phyloP scores from a whole-genome alignment of 2,888 invertebrate genomes.

The Dicycla oo region DNA sequence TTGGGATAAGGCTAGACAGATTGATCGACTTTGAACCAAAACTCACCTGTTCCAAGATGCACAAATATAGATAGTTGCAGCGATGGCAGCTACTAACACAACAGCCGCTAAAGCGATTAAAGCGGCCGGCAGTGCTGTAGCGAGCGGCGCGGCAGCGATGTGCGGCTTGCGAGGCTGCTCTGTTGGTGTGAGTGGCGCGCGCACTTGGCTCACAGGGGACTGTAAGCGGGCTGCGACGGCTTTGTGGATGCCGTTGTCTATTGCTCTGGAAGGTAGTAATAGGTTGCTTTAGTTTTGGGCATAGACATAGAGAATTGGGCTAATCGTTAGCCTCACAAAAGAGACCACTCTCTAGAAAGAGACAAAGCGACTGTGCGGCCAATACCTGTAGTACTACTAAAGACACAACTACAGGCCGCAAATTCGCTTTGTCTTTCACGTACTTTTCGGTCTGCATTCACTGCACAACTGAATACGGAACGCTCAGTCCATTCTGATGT shows the following conservation, averaged over 20 bases:
- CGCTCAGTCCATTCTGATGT: too few species aligned
- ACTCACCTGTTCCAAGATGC: constrained; percentile 97
- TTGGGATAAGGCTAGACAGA: too few species aligned
- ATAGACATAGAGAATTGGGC: too few species aligned
- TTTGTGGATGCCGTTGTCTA: constrained; percentile 74
- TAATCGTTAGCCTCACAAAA: too few species aligned
- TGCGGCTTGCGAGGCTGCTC: constrained; percentile 74
- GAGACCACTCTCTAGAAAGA: too few species aligned
- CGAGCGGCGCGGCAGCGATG: constrained; percentile 80
- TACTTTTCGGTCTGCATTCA: too few species aligned
- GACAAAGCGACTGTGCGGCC: too few species aligned
- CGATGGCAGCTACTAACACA: constrained; percentile 96
- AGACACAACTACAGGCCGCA: too few species aligned
- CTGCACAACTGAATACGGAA: too few species aligned
- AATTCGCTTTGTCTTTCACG: too few species aligned
- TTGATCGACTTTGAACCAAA: not conserved
- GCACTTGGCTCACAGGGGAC: constrained; percentile 91
- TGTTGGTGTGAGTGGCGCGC: constrained; percentile 81
- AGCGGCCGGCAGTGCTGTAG: constrained; percentile 96
- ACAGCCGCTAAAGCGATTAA: constrained; percentile 96
- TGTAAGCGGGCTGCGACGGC: constrained; percentile 75
- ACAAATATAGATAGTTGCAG: constrained; percentile 98
- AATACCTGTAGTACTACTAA: too few species aligned
- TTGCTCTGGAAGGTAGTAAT: constrained; percentile 69
- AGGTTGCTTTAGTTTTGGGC: too few species aligned